Evolutionary conservation across 2,888 invertebrate genomes (phyloP).

Genomic region (Plemyria rubiginata): DNA sequence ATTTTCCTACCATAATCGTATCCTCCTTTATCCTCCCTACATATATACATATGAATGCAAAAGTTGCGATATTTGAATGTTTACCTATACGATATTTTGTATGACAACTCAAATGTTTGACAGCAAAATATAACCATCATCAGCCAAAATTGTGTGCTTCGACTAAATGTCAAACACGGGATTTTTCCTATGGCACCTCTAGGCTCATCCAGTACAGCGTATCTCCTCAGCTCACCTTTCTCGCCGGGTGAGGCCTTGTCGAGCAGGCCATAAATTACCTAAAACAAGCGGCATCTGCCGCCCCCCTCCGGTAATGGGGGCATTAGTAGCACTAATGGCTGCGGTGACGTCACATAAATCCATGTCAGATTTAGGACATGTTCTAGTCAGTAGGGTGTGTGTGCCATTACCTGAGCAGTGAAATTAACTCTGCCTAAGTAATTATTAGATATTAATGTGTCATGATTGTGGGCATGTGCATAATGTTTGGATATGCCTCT

Average conservation of each 20-base stretch:
- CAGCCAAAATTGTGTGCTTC: too few species aligned
- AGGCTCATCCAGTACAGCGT: conserved; percentile 50
- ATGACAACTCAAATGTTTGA: too few species aligned
- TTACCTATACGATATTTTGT: too few species aligned
- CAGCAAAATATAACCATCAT: too few species aligned
- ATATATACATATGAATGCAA: too few species aligned
- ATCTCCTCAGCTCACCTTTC: conserved; percentile 57
- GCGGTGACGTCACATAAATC: conserved; percentile 83
- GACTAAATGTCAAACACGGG: too few species aligned
- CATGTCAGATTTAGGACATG: conserved; percentile 77
- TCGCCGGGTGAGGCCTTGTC: conserved; percentile 62
- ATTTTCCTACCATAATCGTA: too few species aligned
- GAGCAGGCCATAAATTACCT: conserved; percentile 79
- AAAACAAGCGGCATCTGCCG: conserved; percentile 84
- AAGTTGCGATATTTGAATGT: too few species aligned
- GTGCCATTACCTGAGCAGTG: conserved; percentile 23
- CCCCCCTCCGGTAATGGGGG: conserved; percentile 76
- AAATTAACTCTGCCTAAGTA: not conserved
- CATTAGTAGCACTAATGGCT: conserved; percentile 83
- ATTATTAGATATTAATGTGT: not conserved
- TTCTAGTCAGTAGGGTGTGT: conserved; percentile 34
- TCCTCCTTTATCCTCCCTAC: too few species aligned
- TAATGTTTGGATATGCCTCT: too few species aligned
- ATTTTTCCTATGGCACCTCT: too few species aligned
- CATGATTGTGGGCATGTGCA: not conserved